Evolutionary conservation across 2,888 invertebrate genomes (phyloP), one percentile per base, ranked within the genome.

Genomic region (Drosophila tanythrix): DNA sequence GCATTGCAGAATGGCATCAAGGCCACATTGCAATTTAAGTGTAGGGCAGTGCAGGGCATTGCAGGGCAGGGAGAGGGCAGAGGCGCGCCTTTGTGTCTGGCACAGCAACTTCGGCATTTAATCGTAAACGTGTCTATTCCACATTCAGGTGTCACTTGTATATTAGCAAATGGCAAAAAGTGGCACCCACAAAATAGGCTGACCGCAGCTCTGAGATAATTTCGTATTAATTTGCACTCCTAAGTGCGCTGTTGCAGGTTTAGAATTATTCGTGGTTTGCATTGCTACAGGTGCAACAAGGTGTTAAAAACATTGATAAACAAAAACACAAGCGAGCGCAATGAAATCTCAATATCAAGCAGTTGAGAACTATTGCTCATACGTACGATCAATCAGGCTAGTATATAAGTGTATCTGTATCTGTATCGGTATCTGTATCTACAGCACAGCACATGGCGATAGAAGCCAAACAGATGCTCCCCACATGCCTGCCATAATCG

Each of bases 161-260:
- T 51, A 68, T 59, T 50, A 43, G 18, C 57, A 58, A 43, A 52
- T 52, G 69, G 65, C 46, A 46, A 76, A 70, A 66, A 53, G 48
- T 65, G 43, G 51, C 57, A 15, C 66, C 25, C 29, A 40, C 25
- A 61, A n/a, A 43, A 38, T 25, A 33, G 33, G 29, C 56, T 62
- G n/a, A 43, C 33, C 18, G n/a, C 43, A 64, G 57, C 21, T 25
- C 5, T 58, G 33, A 64, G 57, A 66, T 83, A 72, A 74, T 83
- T 83, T 67, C 35, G 21, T 57, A 79, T 85, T 74, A 74, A 79
- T 85, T 88, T 60, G 58, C 88, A 85, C 74, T 60, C 71, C 69
- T 70, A 71, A 67, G 57, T 63, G 61, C 35, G 31, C 33, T 62
- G 48, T 50, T 50, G 51, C 46, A 25, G 25, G 15, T 4, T 15